Percentiles rank a stretch among this genome's conserved stretches.
Conservation (phyloP, 2,888 invertebrate species). For the Maniola hyperantus region DNA sequence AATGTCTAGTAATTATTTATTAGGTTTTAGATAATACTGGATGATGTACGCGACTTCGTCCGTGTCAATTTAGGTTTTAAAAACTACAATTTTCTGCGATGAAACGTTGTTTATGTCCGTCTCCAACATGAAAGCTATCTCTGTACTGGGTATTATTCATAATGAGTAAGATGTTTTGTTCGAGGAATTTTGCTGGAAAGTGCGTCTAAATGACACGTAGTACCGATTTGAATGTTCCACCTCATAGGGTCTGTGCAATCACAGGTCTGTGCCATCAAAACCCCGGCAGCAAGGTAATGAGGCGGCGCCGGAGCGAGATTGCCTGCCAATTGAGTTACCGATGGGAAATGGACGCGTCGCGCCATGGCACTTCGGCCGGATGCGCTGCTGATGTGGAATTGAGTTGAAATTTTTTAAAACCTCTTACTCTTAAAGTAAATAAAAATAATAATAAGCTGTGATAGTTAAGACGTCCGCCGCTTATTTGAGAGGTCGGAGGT, state of each 20-base stretch:
- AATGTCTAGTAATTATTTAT: neutral
- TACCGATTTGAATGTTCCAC: neutral
- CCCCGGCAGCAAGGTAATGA: constrained; percentile 44
- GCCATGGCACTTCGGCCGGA: constrained; percentile 34
- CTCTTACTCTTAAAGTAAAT: neutral
- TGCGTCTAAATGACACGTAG: neutral
- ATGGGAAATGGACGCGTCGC: constrained; percentile 42
- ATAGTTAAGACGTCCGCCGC: too few species aligned
- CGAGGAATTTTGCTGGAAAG: too few species aligned
- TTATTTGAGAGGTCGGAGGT: too few species aligned
- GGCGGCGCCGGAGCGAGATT: constrained; percentile 69
- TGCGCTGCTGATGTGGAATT: constrained; percentile 21
- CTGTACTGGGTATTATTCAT: neutral
- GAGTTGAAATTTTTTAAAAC: neutral
- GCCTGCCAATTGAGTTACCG: constrained; percentile 72
- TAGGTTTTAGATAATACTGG: too few species aligned
- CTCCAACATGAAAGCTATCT: too few species aligned
- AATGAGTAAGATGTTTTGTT: neutral
- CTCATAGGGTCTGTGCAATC: neutral
- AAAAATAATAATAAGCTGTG: neutral
- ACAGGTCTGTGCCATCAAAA: constrained; percentile 25
- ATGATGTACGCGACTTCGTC: too few species aligned
- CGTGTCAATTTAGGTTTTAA: too few species aligned
- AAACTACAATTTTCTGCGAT: too few species aligned
- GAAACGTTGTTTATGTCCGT: too few species aligned